A percentile compares a stretch with the other conserved stretches of the same genome.
phyloP scores from a whole-genome alignment of 2,113 vertebrate genomes.

The Gila orcuttii region DNA sequence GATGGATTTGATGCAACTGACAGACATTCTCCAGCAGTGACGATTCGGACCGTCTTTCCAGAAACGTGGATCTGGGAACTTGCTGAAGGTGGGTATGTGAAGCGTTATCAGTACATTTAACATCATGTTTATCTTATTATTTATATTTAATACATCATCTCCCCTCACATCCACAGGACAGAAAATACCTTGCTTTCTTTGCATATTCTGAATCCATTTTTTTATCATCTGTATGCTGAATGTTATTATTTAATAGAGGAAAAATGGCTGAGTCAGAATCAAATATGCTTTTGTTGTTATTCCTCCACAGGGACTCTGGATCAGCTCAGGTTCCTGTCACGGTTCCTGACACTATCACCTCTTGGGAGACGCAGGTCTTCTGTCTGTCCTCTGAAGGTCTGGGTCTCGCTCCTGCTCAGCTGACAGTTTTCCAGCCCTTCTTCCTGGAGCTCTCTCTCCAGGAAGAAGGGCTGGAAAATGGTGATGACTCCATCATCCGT shows the following conservation, averaged over 20 bases:
- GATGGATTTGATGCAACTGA: rapidly evolving
- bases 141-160: background rate
- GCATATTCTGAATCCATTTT: background rate
- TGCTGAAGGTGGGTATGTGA: conserved; percentile 75
- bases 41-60: conserved; percentile 80
- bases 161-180: background rate
- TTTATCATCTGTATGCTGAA: background rate
- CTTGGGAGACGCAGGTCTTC: conserved; percentile 84
- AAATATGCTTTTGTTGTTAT: background rate
- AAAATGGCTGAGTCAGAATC: background rate
- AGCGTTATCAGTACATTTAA: background rate
- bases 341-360: conserved; percentile 86
- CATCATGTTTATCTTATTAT: background rate
- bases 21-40: conserved; percentile 25
- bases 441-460: conserved; percentile 85
- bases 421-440: conserved; percentile 86
- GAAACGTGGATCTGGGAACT: conserved; percentile 90
- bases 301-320: conserved; percentile 74
- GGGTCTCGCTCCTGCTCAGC: conserved; percentile 79
- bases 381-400: conserved; percentile 81
- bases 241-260: too few relatives aligned
- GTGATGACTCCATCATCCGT: conserved; percentile 83
- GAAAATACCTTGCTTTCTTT: background rate
- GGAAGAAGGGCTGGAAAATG: too few relatives aligned
- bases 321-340: conserved; percentile 68